phyloP scores from a whole-genome alignment of 2,797 vertebrate species.

The Catharus ustulatus region DNA sequence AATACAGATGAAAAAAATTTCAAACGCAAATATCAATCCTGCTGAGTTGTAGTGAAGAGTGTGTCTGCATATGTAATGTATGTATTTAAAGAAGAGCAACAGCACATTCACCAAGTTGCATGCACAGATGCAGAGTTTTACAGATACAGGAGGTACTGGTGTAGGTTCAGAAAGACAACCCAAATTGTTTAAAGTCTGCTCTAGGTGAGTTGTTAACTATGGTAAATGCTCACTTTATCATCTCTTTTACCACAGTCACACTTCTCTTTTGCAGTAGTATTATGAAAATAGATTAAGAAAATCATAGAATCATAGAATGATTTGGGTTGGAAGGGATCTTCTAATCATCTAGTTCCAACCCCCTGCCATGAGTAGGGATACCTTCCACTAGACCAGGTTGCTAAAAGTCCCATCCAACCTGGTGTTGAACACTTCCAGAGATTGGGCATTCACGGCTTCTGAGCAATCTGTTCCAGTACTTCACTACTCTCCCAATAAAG shows the following conservation, averaged over 20 bases:
- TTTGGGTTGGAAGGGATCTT: neutral
- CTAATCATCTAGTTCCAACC: fast-evolving
- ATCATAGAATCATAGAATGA: neutral
- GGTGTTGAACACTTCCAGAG: neutral
- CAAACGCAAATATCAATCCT: neutral
- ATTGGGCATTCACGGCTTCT: neutral
- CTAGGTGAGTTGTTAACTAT: neutral
- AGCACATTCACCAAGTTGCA: neutral
- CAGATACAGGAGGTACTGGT: neutral
- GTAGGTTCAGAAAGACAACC: neutral
- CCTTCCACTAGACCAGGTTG: too few relatives aligned
- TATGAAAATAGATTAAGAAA: neutral
- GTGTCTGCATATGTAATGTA: neutral
- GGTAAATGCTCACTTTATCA: neutral
- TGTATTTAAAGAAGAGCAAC: neutral
- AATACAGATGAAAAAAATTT: neutral
- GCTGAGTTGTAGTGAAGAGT: neutral
- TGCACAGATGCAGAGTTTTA: fast-evolving
- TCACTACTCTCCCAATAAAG: fast-evolving
- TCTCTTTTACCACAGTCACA: neutral
- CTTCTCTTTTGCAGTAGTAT: neutral
- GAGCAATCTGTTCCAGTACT: neutral
- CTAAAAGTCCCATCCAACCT: neutral
- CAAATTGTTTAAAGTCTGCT: neutral
- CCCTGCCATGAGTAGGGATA: neutral